phyloP scores from a whole-genome alignment of 2,113 vertebrate genomes.

The Gopherus flavomarginatus region DNA sequence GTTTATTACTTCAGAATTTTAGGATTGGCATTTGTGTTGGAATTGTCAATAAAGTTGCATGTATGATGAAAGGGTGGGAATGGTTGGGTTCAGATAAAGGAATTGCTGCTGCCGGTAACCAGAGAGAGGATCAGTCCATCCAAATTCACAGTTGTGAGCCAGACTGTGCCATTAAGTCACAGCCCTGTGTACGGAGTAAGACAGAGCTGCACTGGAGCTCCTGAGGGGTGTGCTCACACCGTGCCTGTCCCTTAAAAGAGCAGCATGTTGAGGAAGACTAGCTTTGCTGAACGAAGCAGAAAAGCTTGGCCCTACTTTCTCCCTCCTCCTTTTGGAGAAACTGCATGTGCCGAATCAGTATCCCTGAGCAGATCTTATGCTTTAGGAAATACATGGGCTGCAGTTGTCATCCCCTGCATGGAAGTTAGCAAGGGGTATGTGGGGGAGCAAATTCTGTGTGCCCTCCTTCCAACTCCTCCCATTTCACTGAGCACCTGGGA shows the following conservation, averaged over 20 bases:
- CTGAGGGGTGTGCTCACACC: not conserved
- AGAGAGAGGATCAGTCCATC: no score
- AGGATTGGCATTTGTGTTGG: not conserved
- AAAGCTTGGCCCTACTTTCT: not conserved
- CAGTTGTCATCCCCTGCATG: not conserved
- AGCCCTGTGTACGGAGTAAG: not conserved
- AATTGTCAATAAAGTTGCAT: not conserved
- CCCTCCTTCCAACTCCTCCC: not conserved
- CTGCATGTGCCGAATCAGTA: rapidly evolving
- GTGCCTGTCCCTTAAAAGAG: rapidly evolving
- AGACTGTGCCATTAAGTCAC: not conserved
- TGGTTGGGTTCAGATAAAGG: not conserved
- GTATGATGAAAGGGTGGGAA: not conserved
- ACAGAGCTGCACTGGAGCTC: not conserved
- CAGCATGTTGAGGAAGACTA: not conserved
- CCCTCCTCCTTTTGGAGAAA: not conserved
- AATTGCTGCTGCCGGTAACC: not conserved
- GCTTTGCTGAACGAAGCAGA: not conserved
- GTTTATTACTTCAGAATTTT: not conserved
- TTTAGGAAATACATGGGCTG: rapidly evolving
- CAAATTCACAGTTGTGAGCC: not conserved
- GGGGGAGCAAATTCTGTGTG: not conserved
- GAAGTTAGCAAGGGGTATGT: not conserved
- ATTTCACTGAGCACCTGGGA: not conserved
- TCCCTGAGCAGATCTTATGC: not conserved